Conservation (phyloP, 2,797 vertebrate species). For the Knipowitschia caucasica region DNA sequence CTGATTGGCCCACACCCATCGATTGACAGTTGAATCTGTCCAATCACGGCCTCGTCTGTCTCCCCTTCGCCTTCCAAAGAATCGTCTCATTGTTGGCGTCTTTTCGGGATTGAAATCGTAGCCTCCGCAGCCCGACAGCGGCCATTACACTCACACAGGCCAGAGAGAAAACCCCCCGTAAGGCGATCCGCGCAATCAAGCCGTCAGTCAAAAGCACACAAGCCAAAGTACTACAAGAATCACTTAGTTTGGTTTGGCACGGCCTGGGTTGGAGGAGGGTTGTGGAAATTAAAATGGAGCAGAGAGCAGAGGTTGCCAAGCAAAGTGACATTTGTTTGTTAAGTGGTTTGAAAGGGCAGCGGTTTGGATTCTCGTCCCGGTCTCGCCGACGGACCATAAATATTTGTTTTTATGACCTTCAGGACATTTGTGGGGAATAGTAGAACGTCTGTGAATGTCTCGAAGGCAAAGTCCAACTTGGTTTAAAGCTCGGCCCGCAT, state of each 20-base stretch:
- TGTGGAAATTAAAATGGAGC: slow-evolving; percentile 31
- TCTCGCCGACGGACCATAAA: not conserved
- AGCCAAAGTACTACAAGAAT: slow-evolving; percentile 70
- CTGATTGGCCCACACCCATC: slow-evolving; percentile 18
- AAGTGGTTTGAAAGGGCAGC: slow-evolving; percentile 54
- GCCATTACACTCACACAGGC: slow-evolving; percentile 52
- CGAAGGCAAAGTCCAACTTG: no score
- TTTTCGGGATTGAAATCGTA: slow-evolving; percentile 61
- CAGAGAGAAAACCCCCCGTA: slow-evolving; percentile 67
- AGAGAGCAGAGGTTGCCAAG: slow-evolving; percentile 39
- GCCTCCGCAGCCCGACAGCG: slow-evolving; percentile 28
- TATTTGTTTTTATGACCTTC: not conserved
- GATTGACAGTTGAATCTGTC: slow-evolving; percentile 60
- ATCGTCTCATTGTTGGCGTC: slow-evolving; percentile 61
- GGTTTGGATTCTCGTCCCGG: slow-evolving; percentile 42
- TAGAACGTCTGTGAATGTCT: no score
- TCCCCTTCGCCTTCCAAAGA: slow-evolving; percentile 51
- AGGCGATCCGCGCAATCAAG: slow-evolving; percentile 68
- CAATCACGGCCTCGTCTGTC: slow-evolving; percentile 56
- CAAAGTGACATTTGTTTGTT: slow-evolving; percentile 56
- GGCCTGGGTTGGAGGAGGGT: slow-evolving; percentile 18
- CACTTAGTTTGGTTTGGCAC: slow-evolving; percentile 50
- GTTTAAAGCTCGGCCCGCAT: no score
- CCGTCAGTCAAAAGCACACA: slow-evolving; percentile 55
- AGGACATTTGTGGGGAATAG: no score